Percentiles rank a stretch among this genome's conserved stretches.
phyloP scores from a whole-genome alignment of 92 coral and sea anemone genomes.

The Paragorgia papillata region DNA sequence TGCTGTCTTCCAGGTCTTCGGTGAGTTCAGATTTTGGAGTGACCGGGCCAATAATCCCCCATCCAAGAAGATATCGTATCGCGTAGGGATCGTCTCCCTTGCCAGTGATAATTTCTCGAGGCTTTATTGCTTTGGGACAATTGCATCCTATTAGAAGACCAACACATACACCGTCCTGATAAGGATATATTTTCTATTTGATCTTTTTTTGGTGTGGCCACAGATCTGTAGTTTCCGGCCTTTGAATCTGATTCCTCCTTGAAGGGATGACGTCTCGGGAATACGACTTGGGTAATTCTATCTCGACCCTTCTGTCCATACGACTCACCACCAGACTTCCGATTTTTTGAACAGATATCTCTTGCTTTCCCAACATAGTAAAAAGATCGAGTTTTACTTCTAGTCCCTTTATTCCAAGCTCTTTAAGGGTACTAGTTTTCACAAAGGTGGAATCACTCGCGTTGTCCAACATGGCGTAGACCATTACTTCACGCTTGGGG shows the following conservation, averaged over 20 bases:
- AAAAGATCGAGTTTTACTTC: conserved; percentile 16
- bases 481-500: background rate
- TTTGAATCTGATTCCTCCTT: conserved; percentile 54
- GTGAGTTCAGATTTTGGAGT: background rate
- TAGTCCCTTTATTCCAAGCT: conserved; percentile 35
- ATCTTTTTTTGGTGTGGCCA: conserved; percentile 49
- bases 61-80: conserved; percentile 19
- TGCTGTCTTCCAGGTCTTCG: too few relatives aligned
- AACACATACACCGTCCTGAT: background rate
- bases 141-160: conserved; percentile 42
- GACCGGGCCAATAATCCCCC: background rate
- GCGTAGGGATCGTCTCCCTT: too few relatives aligned
- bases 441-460: conserved; percentile 13
- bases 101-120: conserved; percentile 30
- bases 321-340: conserved; percentile 24
- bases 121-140: conserved; percentile 45
- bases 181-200: conserved; percentile 28
- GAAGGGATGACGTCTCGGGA: conserved; percentile 36
- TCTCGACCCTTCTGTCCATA: conserved; percentile 9
- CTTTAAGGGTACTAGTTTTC: background rate
- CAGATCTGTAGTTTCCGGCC: conserved; percentile 33
- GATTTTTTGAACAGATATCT: background rate
- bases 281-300: conserved; percentile 15
- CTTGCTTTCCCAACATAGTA: conserved; percentile 26
- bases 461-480: conserved; percentile 21